Base-by-base conservation (phyloP, 1,140 invertebrate genomes). In the Ganaspis sp. region DNA sequence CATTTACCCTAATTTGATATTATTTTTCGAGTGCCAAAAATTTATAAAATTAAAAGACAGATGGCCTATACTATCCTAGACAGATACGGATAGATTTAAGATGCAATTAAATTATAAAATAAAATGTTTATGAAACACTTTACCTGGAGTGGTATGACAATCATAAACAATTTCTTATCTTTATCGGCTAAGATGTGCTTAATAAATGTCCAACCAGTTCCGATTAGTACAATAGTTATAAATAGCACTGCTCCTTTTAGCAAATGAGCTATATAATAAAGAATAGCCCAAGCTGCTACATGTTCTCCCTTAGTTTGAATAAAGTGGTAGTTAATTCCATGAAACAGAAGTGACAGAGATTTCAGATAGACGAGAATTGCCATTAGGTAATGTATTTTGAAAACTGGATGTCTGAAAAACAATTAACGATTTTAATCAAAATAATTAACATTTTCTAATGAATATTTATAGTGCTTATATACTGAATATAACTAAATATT, bases 131-230 rank as follows among this genome's bases (percentile, higher is more conserved):
- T 45, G 6, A 74, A 70, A 42, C 73, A 69, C 69, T n/a, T 64
- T 75, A 98, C 98, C 94, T 99, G 98, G 40, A 99, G 91, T 9
- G 98, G 98, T 85, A 99, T 98, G 37, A 99, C 97, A 86, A 99
- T 96, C 95, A 99, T 97, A 86, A 99, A 99, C n/a, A 99, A 94
- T 88, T 98, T 99, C 89, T 99, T 99, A 85, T 99, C 99, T 80
- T 97, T 95, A 80, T 99, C 97, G 8, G 97, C 96, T 3, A 99
- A 92, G 79, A 99, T 97, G 85, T 99, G 97, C 89, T 99, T 99
- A 71, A 99, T 98, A 87, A 99, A 99, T 29, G 98, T 98, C 97
- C 98, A 99, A 1, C 99, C 99, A 37, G 98, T 98, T 40, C 99
- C 99, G 81, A 99, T 97, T 9, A 99, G 92, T 9, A 99, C 95